Evolutionary conservation across 2,888 invertebrate genomes (phyloP), one percentile per base, ranked within the genome.

Genomic region (Aspidapion aeneum): DNA sequence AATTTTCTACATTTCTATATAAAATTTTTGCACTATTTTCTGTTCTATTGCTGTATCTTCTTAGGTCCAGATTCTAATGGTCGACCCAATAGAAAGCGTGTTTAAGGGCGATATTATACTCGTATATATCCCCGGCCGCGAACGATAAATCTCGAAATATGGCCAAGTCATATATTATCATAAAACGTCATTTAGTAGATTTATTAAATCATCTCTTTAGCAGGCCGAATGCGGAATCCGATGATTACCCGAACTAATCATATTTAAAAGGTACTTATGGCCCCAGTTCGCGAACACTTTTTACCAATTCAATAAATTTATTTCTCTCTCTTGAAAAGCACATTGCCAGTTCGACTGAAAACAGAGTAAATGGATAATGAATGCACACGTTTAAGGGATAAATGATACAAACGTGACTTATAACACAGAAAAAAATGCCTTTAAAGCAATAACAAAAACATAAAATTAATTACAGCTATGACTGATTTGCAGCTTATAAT

Each of bases 121-220:
- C n/a, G n/a, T n/a, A 35, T 35, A 35, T 35, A 35, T 35, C 35
- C 35, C 12, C 69, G 70, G 51, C 63, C 65, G 67, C 69, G 70
- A 54, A 64, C 65, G 67, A 71, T 72, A 70, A 71, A 73, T 72
- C 69, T 69, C 66, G 62, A 74, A 76, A 76, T 77, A 77, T 77
- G 75, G 75, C 74, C 65, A 63, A 68, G 73, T 75, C 73, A 76
- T 80, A 78, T 76, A 79, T 80, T 77, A 78, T 78, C 76, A 79
- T 80, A 79, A 79, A 79, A 78, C 74, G 80, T 80, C 80, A 77
- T 77, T 78, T 77, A 75, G 74, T 76, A 77, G 78, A 80, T 79
- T 79, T 79, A 79, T 80, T 78, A 77, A 78, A 79, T 63, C 78
- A 77, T 77, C 77, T 75, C 74, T 74, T 72, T 70, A 67, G 73